Evolutionary conservation across 53 echinoderm and acorn worm species (phyloP).

Genomic region (Paracentrotus lividus): DNA sequence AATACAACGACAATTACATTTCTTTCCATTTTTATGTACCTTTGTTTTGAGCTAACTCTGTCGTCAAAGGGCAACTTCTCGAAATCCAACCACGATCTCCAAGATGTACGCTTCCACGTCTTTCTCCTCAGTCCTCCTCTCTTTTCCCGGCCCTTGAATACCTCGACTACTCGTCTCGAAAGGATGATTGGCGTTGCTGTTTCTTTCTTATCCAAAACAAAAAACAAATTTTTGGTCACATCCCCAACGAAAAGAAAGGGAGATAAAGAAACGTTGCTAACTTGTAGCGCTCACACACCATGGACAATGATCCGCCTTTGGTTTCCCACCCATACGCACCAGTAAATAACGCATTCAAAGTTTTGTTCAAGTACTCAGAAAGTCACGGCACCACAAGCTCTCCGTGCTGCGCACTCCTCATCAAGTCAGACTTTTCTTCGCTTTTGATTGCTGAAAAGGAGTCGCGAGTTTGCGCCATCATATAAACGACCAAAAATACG

Average conservation of each 20-base stretch:
- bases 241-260: constrained; percentile 3
- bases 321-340: background rate
- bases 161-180: background rate
- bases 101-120: background rate
- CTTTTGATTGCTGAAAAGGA: constrained; percentile 14
- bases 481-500: constrained; percentile 20
- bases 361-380: background rate
- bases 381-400: background rate
- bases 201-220: background rate
- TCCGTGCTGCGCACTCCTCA: constrained; percentile 1
- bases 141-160: background rate
- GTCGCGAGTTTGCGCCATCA: constrained; percentile 32
- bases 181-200: background rate
- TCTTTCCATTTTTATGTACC: background rate
- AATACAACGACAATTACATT: background rate
- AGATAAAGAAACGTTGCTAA: constrained; percentile 29
- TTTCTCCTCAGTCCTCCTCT: background rate
- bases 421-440: background rate
- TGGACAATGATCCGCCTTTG: background rate
- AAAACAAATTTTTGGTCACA: background rate
- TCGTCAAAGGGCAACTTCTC: background rate
- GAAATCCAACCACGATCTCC: background rate
- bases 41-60: background rate
- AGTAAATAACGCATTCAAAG: constrained; percentile 7
- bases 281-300: background rate